Conservation (phyloP, 2,888 invertebrate species). For the Elaeidobius kamerunicus region DNA sequence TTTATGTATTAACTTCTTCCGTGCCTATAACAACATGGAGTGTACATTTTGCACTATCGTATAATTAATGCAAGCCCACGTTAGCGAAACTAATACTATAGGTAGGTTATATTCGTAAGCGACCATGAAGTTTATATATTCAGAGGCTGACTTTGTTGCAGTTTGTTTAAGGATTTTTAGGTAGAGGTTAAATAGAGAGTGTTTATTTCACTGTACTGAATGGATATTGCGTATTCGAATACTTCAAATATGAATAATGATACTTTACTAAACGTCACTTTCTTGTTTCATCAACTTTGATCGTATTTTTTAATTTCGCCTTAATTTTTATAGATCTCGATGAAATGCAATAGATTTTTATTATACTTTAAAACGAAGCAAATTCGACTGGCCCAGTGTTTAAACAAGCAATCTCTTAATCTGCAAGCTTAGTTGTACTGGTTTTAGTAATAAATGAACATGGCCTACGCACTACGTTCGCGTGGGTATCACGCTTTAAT, state of each 20-base stretch:
- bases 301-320: too few species aligned
- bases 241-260: too few species aligned
- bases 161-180: too few species aligned
- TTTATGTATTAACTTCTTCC: neutral
- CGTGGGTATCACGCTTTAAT: slow-evolving; percentile 25
- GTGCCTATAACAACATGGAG: neutral
- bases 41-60: slow-evolving; percentile 1
- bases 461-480: slow-evolving; percentile 19
- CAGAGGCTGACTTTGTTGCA: too few species aligned
- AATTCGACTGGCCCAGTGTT: too few species aligned
- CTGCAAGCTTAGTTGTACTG: slow-evolving; percentile 10
- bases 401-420: neutral
- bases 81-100: slow-evolving; percentile 15
- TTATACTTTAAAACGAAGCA: neutral
- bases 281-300: too few species aligned
- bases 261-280: too few species aligned
- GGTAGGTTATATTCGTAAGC: neutral
- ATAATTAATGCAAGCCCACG: slow-evolving; percentile 16
- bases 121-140: neutral
- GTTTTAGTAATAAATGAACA: slow-evolving; percentile 21
- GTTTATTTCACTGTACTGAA: too few species aligned
- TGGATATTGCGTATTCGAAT: too few species aligned
- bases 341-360: too few species aligned
- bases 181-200: too few species aligned
- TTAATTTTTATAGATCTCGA: too few species aligned